Percentiles rank a stretch among this genome's conserved stretches.
phyloP scores from a whole-genome alignment of 1,140 invertebrate species.

The Drosophila malerkotliana region DNA sequence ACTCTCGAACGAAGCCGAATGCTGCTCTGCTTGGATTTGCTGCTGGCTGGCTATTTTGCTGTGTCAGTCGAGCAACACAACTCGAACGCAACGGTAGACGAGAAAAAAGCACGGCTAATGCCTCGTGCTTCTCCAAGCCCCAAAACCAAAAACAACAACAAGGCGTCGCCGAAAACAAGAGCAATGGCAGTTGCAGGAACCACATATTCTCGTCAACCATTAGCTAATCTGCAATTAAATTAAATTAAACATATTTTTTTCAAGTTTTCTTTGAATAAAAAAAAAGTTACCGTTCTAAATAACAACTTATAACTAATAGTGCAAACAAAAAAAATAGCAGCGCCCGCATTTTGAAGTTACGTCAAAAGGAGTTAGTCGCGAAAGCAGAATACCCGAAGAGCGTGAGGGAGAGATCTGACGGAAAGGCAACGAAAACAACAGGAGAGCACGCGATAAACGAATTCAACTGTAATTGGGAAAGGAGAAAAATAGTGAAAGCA shows the following conservation, averaged over 20 bases:
- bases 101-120: conserved; percentile 1
- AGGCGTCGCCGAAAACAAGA: not conserved
- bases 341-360: conserved; percentile 61
- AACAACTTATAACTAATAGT: not conserved
- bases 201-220: not conserved
- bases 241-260: conserved; percentile 24
- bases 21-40: not conserved
- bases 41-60: conserved; percentile 6
- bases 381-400: not conserved
- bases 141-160: conserved; percentile 3
- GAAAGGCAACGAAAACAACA: conserved; percentile 37
- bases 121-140: conserved; percentile 12
- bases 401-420: conserved; percentile 5
- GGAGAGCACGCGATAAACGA: conserved; percentile 38
- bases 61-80: conserved; percentile 67
- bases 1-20: conserved; percentile 19
- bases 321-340: conserved; percentile 1
- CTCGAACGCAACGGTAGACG: conserved; percentile 63
- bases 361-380: conserved; percentile 60
- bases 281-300: not conserved
- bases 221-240: conserved; percentile 23
- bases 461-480: conserved; percentile 39
- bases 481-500: not conserved
- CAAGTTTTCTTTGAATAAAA: conserved; percentile 6
- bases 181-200: not conserved